Evolutionary conservation across 2,888 invertebrate species (phyloP).

Genomic region (Bibio marci): DNA sequence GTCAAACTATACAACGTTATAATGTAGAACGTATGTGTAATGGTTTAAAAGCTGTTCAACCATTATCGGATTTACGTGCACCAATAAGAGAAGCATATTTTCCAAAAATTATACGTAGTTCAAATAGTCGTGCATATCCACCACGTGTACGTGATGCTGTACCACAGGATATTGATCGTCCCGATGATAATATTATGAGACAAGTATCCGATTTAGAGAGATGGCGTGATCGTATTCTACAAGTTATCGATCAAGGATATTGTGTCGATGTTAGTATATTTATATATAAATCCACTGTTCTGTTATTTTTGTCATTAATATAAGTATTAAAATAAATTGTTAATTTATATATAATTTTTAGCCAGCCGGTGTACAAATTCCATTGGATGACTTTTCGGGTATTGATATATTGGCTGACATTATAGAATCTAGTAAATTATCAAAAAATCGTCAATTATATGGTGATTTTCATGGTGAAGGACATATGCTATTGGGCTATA

Average conservation of each 20-base stretch:
- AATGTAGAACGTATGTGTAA: constrained; percentile 21
- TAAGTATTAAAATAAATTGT: background rate
- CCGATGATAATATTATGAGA: constrained; percentile 35
- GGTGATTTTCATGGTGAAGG: constrained; percentile 22
- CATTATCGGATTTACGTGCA: constrained; percentile 38
- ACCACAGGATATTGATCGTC: constrained; percentile 45
- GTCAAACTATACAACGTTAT: constrained; percentile 21
- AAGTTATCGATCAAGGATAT: constrained; percentile 53
- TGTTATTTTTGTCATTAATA: too few species aligned
- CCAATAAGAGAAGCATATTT: constrained; percentile 64
- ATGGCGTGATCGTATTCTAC: constrained; percentile 57
- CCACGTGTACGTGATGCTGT: constrained; percentile 42
- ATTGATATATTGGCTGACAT: constrained; percentile 23
- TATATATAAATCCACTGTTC: background rate
- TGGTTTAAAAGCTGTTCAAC: constrained; percentile 13
- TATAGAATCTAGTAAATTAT: constrained; percentile 16
- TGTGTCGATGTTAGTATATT: constrained; percentile 37
- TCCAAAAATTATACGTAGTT: constrained; percentile 54
- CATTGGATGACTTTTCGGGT: constrained; percentile 16
- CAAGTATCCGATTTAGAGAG: constrained; percentile 43
- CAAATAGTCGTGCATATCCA: constrained; percentile 54
- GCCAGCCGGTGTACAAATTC: constrained; percentile 12
- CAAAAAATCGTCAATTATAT: constrained; percentile 12
- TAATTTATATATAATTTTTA: background rate
- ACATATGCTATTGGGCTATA: constrained; percentile 16